Evolutionary conservation across 2,113 vertebrate species (phyloP), one percentile per base, ranked within the genome.

Genomic region (Shinisaurus crocodilurus): DNA sequence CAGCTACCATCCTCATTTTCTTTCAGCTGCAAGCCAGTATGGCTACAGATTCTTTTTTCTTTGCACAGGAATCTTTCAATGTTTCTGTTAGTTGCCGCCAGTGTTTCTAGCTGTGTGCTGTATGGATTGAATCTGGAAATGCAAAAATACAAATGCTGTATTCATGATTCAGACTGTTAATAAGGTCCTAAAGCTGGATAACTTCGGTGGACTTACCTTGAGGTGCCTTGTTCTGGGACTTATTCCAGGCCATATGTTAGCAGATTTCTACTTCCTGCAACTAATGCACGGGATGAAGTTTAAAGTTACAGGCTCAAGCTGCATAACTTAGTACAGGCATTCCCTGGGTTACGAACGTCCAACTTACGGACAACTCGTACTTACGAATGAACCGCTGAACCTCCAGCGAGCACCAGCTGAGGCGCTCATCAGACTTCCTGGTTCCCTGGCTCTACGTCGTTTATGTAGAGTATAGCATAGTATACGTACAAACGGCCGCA

Each of bases 211-310:
- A 75, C 89, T 1, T 70, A 63, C 63, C 89, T 91, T 70, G 92
- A 94, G 89, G 81, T 92, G 83, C 88, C 2, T 91, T 89, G 48
- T 87, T 84, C 74, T 87, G 85, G 90, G 92, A 87, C 86, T 16
- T 84, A 82, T 93, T 95, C 93, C 50, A 94, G 90, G 91, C 92
- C 96, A 93, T 89, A 74, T 96, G 94, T 92, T 87, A 93, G 57
- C 91, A 95, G 90, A 92, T 93, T 91, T 96, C 95, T 96, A 96
- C 92, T 54, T 92, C 93, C 94, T 95, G 95, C 93, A 93, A 94
- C 95, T 95, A 95, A 60, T 94, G 9, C 63, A 89, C 89, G 89
- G 89, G 90, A 91, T 94, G 85, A 48, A 86, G 95, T 93, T 93
- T 92, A 90, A 93, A 91, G 82, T 50, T 95, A 92, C 80, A 92